Evolutionary conservation across 2,888 invertebrate genomes (phyloP), one percentile per base, ranked within the genome.

Genomic region (Tetranychus truncatus): DNA sequence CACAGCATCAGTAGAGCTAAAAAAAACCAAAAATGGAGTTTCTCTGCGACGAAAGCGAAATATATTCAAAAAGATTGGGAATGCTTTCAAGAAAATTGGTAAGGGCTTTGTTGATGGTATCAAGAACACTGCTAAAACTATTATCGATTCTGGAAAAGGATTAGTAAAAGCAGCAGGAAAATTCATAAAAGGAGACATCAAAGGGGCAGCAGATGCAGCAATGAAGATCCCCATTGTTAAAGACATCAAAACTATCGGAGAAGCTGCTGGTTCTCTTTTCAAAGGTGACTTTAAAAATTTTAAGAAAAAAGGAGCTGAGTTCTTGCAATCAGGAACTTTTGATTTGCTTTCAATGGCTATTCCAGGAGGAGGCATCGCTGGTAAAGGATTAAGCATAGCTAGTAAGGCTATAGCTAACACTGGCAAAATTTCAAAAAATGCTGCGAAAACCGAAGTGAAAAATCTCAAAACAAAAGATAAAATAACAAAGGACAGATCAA

Each of bases 261-360:
- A 74, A 20, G 11, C 55, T 20, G 74, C 21, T 3, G 65, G 45
- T 55, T 11, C 21, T 3, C 15, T 74, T 45, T 21, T 65, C 74
- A 74, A 74, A 74, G 74, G 74, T 5, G 65, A 74, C 24, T 74
- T 20, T 11, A 67, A 74, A 15, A 65, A n/a, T 9, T 55, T 65
- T 2, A 44, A 24, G 18, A 44, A 74, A 44, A 65, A 46, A 21
- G 74, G 46, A 15, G 21, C 45, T n/a, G 74, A 65, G 1, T n/a
- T 74, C 5, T 21, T 65, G 3, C 46, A 45, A 15, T 55, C 55
- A 6, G 9, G 11, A 55, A 55, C 55, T 55, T 15, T 55, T 15
- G 55, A 55, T 55, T 15, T 55, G 9, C 9, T 55, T 55, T 11
- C 55, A 55, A 46, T 20, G 9, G 73, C 18, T 55, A 67, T 44